phyloP scores from a whole-genome alignment of 2,113 vertebrate species.

The Spea bombifrons region DNA sequence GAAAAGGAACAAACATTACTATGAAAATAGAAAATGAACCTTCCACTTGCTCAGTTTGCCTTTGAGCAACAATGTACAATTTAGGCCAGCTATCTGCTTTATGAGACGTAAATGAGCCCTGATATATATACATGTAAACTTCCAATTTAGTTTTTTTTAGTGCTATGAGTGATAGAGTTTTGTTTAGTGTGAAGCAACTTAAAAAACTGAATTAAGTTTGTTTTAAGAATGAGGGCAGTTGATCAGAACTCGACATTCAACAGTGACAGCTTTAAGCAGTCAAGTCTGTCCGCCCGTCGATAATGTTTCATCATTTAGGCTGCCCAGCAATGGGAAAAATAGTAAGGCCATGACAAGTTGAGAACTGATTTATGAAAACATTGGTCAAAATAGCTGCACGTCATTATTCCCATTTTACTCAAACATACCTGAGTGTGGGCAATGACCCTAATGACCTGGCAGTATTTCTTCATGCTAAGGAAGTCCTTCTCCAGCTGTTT shows the following conservation, averaged over 20 bases:
- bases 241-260: conserved; percentile 32
- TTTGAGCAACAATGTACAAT: no score
- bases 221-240: background rate
- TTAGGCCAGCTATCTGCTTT: no score
- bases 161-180: background rate
- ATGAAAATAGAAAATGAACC: background rate
- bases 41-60: no score
- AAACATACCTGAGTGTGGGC: conserved; percentile 87
- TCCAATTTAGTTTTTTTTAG: no score
- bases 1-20: background rate
- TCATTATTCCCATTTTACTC: background rate
- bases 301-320: conserved; percentile 14
- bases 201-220: background rate
- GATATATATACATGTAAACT: no score
- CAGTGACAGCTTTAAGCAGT: conserved; percentile 5
- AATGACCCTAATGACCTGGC: conserved; percentile 89
- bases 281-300: conserved; percentile 33
- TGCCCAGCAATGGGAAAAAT: background rate
- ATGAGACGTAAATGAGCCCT: no score
- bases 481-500: conserved; percentile 98
- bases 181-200: background rate
- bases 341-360: background rate
- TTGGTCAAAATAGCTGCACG: background rate
- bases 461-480: conserved; percentile 94
- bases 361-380: background rate